These are phyloP conservation scores for Dasypogon diadema DNA, from an alignment of 2,888 invertebrate genomes.

Conservation along the genomic window DNA sequence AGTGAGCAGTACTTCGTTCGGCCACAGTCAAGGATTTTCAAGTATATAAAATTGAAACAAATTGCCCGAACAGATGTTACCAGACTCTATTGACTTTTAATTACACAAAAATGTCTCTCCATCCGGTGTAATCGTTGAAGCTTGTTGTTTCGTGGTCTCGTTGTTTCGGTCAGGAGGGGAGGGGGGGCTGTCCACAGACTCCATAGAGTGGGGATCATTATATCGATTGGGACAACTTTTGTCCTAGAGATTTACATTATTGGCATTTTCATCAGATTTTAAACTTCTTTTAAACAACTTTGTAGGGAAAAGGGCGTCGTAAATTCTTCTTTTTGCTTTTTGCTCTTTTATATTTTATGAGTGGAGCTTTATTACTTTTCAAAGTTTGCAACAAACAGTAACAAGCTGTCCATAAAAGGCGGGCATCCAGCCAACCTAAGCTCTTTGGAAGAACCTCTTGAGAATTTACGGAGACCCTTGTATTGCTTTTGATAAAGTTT, in stretches of 20 bases:
- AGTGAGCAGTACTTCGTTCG: neutral
- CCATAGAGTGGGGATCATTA: neutral
- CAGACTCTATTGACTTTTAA: slow-evolving; percentile 26
- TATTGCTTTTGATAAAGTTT: neutral
- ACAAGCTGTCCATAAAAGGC: neutral
- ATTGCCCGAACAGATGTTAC: neutral
- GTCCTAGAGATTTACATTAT: slow-evolving; percentile 2
- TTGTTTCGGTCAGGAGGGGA: neutral
- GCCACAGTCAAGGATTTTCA: neutral
- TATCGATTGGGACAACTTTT: neutral
- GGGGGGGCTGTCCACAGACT: too few species aligned
- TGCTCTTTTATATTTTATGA: slow-evolving; percentile 7
- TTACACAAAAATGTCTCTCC: neutral
- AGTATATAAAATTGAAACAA: slow-evolving; percentile 1
- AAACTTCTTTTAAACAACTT: neutral
- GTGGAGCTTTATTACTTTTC: slow-evolving; percentile 6
- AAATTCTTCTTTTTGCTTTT: neutral
- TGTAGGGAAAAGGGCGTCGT: neutral
- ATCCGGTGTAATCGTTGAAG: neutral
- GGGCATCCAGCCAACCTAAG: neutral
- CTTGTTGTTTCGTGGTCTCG: neutral
- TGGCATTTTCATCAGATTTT: slow-evolving; percentile 2
- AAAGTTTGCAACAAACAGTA: neutral
- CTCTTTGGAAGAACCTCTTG: neutral
- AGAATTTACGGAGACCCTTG: neutral